Base-by-base conservation (phyloP, 1,140 invertebrate genomes). In the Batillaria attramentaria region DNA sequence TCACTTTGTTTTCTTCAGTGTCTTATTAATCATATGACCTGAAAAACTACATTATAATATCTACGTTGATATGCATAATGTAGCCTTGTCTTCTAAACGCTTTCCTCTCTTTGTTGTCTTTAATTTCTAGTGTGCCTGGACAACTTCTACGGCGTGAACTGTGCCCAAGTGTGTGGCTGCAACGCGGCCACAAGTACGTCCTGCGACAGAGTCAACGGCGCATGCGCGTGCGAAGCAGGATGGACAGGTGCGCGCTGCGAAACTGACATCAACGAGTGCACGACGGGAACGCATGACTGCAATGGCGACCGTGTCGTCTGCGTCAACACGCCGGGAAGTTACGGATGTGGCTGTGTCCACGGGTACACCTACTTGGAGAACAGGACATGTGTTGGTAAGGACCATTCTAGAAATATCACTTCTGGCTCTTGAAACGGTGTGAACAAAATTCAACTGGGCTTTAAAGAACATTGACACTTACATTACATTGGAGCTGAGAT, bases 271-370 rank as follows among this genome's bases (percentile, higher is more conserved):
- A 24, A 79, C 31, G 72, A 79, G 37, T 79, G 78, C 42, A 13
- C 6, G 24, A 60, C 31, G 65, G 37, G 37, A 24, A 16, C 13
- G 41, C 33, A 60, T 37, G n/a, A 28, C 46, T 68, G 66, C 43
- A 43, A 41, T n/a, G 76, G 76, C 6, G 43, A 43, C 43, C 60
- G 70, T 37, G 62, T 57, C 18, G 37, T 54, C 33, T 98, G 97
- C 87, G 91, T 92, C 0, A 98, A 98, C 88, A 91, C 92, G 42
- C 93, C 94, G 24, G 96, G 97, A 16, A 94, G 94, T 20, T 97
- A 94, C 87, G 92, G 90, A 20, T 98, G 97, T 78, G 46, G 43
- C 8, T 83, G 81, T 70, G 41, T 75, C 6, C 18, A 18, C 5
- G 79, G 79, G 2, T 81, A 72, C 72, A 37, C 0, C 18, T 43